phyloP scores from a whole-genome alignment of 2,113 vertebrate genomes.

The Heterotis niloticus region DNA sequence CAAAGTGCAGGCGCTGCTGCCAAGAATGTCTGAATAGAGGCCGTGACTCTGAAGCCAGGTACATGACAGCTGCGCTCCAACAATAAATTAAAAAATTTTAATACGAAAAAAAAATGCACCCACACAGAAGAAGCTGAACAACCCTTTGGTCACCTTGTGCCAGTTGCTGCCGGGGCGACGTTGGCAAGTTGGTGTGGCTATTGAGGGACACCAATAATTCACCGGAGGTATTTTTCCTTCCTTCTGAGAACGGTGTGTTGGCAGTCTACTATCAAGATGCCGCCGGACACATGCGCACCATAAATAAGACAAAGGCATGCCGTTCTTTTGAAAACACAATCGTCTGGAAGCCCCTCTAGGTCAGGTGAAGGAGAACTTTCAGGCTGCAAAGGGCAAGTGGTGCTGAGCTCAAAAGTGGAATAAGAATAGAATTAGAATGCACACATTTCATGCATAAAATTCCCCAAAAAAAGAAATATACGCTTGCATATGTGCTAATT shows the following conservation, averaged over 20 bases:
- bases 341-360: constrained; percentile 40
- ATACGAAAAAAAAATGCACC: constrained; percentile 22
- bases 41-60: constrained; percentile 37
- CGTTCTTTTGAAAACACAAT: constrained; percentile 45
- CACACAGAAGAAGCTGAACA: constrained; percentile 38
- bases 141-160: constrained; percentile 35
- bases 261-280: constrained; percentile 40
- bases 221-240: constrained; percentile 36
- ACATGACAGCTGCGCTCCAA: constrained; percentile 42
- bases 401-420: too few relatives aligned
- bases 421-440: too few relatives aligned
- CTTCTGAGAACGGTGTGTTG: constrained; percentile 33
- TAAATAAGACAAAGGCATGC: constrained; percentile 56
- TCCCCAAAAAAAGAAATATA: too few relatives aligned
- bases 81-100: constrained; percentile 35
- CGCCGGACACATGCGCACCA: constrained; percentile 35
- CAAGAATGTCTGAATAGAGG: constrained; percentile 40
- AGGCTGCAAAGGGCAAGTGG: too few relatives aligned
- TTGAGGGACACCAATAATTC: constrained; percentile 43
- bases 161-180: constrained; percentile 39
- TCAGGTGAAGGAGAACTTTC: constrained; percentile 50
- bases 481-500: too few relatives aligned
- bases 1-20: constrained; percentile 49
- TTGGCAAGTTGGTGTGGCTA: constrained; percentile 41
- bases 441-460: too few relatives aligned